Base-by-base conservation (phyloP, 2,113 vertebrate genomes). In the Lota lota region DNA sequence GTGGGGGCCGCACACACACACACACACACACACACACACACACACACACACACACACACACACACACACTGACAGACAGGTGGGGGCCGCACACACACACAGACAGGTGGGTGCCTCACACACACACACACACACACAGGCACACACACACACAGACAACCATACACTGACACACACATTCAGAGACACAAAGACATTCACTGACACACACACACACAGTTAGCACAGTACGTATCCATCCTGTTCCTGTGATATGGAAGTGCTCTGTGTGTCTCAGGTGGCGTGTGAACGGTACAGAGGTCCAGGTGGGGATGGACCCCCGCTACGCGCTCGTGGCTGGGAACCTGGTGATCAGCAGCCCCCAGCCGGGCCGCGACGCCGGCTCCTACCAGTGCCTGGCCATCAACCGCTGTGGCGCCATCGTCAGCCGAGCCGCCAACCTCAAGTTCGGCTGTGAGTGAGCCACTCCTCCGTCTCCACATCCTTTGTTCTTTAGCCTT, bases 341-440 rank as follows among this genome's bases (percentile, higher is more conserved):
- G 0, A 96, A 94, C 72, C 79, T 99, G 63, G 95, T 96, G 75
- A 97, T 99, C 81, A 95, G 85, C 84, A 93, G 88, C 64, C 97
- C 97, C 0, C 80, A 89, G 72, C 87, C 92, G 59, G 66, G 79
- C 11, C 92, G 89, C 72, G 96, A 99, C 2, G 88, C 93, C 0
- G 97, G 97, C 2, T 94, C 95, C 59, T 99, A 98, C 87, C 97
- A 99, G 67, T 99, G 97, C 67, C 87, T 99, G 68, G 97, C 96
- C 19, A 92, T 93, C 22, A 99, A 99, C 56, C 74, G 94, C 53
- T 93, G 95, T 50, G 97, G 97, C 77, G 95, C 94, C 0, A 93
- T 99, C 20, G 89, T 97, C 84, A 99, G 97, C 91, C 92, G 91
- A 64, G 95, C 95, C 59, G 96, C 95, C 0, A 91, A 93, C 54